These are phyloP conservation scores for Ceratosolen fusciceps DNA, from an alignment of 1,140 invertebrate species.

Conservation along the genomic window DNA sequence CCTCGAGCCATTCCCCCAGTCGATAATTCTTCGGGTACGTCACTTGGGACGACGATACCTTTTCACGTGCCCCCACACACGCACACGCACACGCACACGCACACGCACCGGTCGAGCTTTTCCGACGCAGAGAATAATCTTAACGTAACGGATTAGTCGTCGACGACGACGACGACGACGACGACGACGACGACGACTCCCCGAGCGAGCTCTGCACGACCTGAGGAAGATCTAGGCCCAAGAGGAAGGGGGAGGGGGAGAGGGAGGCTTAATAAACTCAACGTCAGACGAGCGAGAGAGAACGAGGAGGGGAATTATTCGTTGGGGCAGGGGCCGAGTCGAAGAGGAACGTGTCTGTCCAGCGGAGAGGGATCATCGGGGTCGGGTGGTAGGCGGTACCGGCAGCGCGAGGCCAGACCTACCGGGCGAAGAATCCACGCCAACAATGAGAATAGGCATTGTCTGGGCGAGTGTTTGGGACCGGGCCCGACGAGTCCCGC, in stretches of 20 bases:
- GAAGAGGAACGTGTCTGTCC: slow-evolving; percentile 33
- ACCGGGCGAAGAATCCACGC: slow-evolving; percentile 44
- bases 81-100: too few species aligned
- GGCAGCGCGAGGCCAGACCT: slow-evolving; percentile 56
- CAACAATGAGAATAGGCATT: slow-evolving; percentile 31
- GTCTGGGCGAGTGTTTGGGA: too few species aligned
- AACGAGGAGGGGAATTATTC: slow-evolving; percentile 6
- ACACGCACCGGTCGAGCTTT: too few species aligned
- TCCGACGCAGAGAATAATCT: too few species aligned
- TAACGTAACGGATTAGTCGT: too few species aligned
- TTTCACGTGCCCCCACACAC: too few species aligned
- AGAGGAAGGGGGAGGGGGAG: not conserved
- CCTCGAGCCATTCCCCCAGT: too few species aligned
- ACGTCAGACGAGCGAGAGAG: not conserved
- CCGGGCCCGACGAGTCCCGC: too few species aligned
- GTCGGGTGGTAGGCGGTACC: slow-evolving; percentile 61
- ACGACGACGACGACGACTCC: too few species aligned
- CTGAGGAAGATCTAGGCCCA: not conserved
- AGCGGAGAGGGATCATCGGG: slow-evolving; percentile 52
- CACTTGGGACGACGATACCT: too few species aligned
- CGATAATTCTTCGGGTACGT: too few species aligned
- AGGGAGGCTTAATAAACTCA: not conserved
- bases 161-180: not conserved
- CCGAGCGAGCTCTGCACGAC: not conserved
- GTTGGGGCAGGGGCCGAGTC: slow-evolving; percentile 29